Conservation (phyloP, 2,797 vertebrate species). For the Sorex maritimensis region DNA sequence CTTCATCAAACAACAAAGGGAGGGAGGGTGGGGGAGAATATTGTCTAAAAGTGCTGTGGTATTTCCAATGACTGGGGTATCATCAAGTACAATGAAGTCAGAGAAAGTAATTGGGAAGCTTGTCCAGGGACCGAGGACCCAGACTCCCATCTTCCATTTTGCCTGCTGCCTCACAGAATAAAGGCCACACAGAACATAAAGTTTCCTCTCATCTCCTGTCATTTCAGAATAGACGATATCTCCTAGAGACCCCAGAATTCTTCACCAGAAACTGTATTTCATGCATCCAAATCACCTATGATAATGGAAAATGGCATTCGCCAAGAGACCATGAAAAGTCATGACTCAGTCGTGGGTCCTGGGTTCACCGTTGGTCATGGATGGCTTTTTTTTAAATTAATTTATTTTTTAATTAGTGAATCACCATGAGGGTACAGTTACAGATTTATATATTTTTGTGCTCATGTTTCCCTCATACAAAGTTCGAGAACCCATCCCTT, state of each 20-base stretch:
- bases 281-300: not conserved
- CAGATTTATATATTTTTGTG: too few species aligned
- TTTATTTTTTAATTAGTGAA: too few species aligned
- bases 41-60: not conserved
- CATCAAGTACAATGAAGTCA: not conserved
- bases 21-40: too few species aligned
- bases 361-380: too few species aligned
- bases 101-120: not conserved
- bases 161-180: too few species aligned
- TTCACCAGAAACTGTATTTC: not conserved
- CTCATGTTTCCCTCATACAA: too few species aligned
- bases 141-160: rapidly evolving
- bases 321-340: not conserved
- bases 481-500: too few species aligned
- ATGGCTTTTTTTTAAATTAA: not conserved
- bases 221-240: not conserved
- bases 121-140: not conserved
- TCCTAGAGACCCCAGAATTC: not conserved
- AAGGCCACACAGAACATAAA: not conserved
- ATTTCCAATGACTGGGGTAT: not conserved
- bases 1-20: too few species aligned
- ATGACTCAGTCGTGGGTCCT: not conserved
- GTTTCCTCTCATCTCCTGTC: not conserved
- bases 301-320: not conserved
- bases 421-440: too few species aligned